Percentiles rank a stretch among this genome's conserved stretches.
Conservation (phyloP, 2,888 invertebrate genomes). For the Heliothis peltigera region DNA sequence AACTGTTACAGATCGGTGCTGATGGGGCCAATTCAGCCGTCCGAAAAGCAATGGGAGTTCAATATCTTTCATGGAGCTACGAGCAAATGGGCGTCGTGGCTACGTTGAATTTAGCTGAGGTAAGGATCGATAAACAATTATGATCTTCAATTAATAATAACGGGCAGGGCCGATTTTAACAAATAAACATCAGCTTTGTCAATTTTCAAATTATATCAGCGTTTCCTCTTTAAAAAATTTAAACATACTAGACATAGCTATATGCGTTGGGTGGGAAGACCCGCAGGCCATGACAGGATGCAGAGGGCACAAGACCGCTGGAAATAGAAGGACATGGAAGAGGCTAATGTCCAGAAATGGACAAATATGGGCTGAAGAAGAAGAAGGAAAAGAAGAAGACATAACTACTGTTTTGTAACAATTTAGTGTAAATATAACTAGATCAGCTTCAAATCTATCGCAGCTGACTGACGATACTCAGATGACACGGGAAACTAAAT, state of each 20-base stretch:
- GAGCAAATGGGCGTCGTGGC: conserved; percentile 98
- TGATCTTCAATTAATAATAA: no score
- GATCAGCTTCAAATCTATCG: neutral
- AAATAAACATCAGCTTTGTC: neutral
- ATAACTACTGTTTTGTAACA: neutral
- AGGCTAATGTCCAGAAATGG: no score
- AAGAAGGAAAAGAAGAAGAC: no score
- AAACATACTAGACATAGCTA: no score
- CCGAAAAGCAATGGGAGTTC: conserved; percentile 94
- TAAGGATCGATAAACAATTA: conserved; percentile 70
- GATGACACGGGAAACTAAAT: neutral
- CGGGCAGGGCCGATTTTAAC: neutral
- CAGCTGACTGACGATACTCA: neutral
- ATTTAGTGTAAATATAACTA: neutral
- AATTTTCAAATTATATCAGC: neutral
- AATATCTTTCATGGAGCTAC: conserved; percentile 95
- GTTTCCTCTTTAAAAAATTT: neutral
- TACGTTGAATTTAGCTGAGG: conserved; percentile 95
- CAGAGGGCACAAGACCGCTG: no score
- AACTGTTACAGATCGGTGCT: conserved; percentile 93
- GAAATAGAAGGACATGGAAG: no score
- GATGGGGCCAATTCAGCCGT: conserved; percentile 98
- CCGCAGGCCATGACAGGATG: no score
- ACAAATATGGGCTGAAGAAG: no score
- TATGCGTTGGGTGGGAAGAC: no score